phyloP scores from a whole-genome alignment of 2,797 vertebrate genomes.

The Erpetoichthys calabaricus region DNA sequence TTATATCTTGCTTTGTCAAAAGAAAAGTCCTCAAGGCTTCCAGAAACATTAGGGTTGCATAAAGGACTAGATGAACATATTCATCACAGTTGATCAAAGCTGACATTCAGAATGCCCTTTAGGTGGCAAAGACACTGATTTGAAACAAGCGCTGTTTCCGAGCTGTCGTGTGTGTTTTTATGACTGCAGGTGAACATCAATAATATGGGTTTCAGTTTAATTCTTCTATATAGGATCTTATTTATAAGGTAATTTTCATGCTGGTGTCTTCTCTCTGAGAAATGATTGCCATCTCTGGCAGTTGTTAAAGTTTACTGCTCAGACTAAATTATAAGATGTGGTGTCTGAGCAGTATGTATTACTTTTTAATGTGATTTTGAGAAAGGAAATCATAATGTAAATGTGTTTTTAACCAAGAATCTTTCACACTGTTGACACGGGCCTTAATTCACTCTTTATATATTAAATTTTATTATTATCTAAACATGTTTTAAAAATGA shows the following conservation, averaged over 20 bases:
- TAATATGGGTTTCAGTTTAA: constrained; percentile 59
- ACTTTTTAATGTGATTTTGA: constrained; percentile 45
- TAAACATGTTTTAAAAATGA: too few species aligned
- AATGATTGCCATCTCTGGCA: constrained; percentile 50
- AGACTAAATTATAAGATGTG: constrained; percentile 48
- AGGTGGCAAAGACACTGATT: constrained; percentile 30
- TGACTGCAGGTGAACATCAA: constrained; percentile 39
- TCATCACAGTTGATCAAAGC: constrained; percentile 34
- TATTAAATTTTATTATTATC: too few species aligned
- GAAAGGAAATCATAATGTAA: constrained; percentile 7
- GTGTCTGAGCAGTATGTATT: constrained; percentile 35
- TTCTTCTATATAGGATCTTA: constrained; percentile 52
- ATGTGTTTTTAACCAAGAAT: background rate
- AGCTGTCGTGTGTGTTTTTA: constrained; percentile 35
- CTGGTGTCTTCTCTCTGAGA: constrained; percentile 50
- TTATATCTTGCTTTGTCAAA: constrained; percentile 4
- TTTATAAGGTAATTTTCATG: constrained; percentile 55
- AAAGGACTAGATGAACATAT: constrained; percentile 23
- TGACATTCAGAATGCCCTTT: constrained; percentile 47
- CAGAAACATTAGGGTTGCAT: constrained; percentile 22
- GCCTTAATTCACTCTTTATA: too few species aligned
- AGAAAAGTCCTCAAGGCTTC: constrained; percentile 32
- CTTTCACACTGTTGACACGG: too few species aligned
- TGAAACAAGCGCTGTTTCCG: constrained; percentile 40
- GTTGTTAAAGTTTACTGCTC: constrained; percentile 53